These are phyloP conservation scores for Amphiprion percula DNA, from an alignment of 2,113 vertebrate genomes.

Conservation along the genomic window DNA sequence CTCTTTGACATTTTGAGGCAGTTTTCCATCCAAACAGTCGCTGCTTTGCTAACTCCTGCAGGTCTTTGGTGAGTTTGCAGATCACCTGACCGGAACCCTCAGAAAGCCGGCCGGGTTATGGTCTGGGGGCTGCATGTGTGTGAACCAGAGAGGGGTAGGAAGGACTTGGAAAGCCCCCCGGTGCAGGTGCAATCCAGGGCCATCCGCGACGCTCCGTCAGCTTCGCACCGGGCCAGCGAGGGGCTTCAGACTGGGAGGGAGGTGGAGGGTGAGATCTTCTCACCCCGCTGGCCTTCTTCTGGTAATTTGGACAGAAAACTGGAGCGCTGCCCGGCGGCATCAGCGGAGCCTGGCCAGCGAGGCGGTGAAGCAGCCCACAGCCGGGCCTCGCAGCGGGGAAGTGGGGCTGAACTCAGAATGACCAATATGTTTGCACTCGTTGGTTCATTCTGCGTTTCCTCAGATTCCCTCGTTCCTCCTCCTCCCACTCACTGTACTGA, in stretches of 20 bases:
- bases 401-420: slow-evolving; percentile 68
- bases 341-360: slow-evolving; percentile 46
- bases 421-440: slow-evolving; percentile 72
- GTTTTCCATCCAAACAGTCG: no score
- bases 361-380: slow-evolving; percentile 57
- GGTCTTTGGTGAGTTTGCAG: neutral
- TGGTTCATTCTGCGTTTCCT: slow-evolving; percentile 41
- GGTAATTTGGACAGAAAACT: slow-evolving; percentile 80
- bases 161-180: slow-evolving; percentile 62
- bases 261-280: slow-evolving; percentile 61
- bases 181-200: slow-evolving; percentile 78
- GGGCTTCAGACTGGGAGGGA: slow-evolving; percentile 54
- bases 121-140: slow-evolving; percentile 45
- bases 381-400: slow-evolving; percentile 54
- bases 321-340: slow-evolving; percentile 65
- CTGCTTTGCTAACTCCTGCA: no score
- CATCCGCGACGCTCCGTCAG: slow-evolving; percentile 80
- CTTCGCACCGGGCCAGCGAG: slow-evolving; percentile 64
- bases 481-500: slow-evolving; percentile 39
- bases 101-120: slow-evolving; percentile 35
- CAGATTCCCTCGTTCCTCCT: neutral
- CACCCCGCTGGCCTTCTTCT: slow-evolving; percentile 71
- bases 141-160: slow-evolving; percentile 23
- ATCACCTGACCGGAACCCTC: slow-evolving; percentile 40
- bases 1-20: no score